phyloP scores from a whole-genome alignment of 2,888 invertebrate species.

The Ethmia dodecea region DNA sequence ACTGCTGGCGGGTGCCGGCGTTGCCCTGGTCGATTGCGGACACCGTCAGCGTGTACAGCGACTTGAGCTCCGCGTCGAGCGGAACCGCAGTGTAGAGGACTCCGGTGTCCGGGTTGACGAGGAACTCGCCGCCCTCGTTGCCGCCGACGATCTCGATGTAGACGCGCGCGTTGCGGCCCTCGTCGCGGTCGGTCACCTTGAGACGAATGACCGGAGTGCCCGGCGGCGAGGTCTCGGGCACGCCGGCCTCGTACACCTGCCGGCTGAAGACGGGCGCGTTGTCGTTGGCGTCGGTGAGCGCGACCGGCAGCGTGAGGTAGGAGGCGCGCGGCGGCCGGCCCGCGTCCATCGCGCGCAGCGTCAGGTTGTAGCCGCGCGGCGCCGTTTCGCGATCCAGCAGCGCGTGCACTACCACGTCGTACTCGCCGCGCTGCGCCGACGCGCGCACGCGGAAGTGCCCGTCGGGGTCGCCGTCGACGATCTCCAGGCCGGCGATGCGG shows the following conservation, averaged over 20 bases:
- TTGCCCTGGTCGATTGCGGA: slow-evolving; percentile 93
- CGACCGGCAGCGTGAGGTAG: slow-evolving; percentile 89
- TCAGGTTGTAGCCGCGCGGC: slow-evolving; percentile 91
- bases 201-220: slow-evolving; percentile 92
- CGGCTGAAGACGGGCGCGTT: slow-evolving; percentile 92
- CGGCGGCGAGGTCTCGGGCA: slow-evolving; percentile 92
- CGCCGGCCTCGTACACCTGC: slow-evolving; percentile 90
- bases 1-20: slow-evolving; percentile 88
- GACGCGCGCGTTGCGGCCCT: slow-evolving; percentile 89
- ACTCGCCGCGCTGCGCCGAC: slow-evolving; percentile 82
- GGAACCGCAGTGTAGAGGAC: slow-evolving; percentile 90
- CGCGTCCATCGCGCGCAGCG: slow-evolving; percentile 89
- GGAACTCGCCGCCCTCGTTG: slow-evolving; percentile 92
- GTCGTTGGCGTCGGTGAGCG: slow-evolving; percentile 88
- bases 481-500: slow-evolving; percentile 87
- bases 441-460: slow-evolving; percentile 88
- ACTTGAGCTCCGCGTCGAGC: slow-evolving; percentile 90
- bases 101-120: slow-evolving; percentile 91
- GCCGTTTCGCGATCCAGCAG: slow-evolving; percentile 87
- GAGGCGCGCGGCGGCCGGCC: slow-evolving; percentile 88
- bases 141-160: slow-evolving; percentile 94
- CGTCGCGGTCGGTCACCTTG: slow-evolving; percentile 91
- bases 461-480: slow-evolving; percentile 93
- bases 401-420: slow-evolving; percentile 87
- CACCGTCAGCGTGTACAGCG: slow-evolving; percentile 91